phyloP scores from a whole-genome alignment of 1,140 invertebrate species.

The Diplogasteroides magnus region DNA sequence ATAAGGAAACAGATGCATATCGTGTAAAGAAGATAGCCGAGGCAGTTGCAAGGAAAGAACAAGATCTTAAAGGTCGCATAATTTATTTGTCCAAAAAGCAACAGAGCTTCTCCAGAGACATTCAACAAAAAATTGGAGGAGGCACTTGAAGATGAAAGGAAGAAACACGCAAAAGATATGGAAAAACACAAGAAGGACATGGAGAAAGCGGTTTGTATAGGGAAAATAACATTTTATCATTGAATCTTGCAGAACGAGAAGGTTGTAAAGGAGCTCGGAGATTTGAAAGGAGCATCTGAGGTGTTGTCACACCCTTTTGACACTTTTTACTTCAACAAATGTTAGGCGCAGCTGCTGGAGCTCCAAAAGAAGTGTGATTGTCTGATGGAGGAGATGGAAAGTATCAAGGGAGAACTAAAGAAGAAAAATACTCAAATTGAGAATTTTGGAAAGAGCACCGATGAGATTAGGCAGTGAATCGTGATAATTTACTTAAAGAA shows the following conservation, averaged over 20 bases:
- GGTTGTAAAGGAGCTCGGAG: no score
- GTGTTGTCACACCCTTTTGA: slow-evolving; percentile 3
- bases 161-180: slow-evolving; percentile 7
- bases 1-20: slow-evolving; percentile 24
- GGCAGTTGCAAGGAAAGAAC: slow-evolving; percentile 8
- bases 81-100: no score
- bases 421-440: slow-evolving; percentile 33
- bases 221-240: no score
- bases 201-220: slow-evolving; percentile 7
- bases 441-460: slow-evolving; percentile 19
- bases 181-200: slow-evolving; percentile 3
- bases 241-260: no score
- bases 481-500: not conserved
- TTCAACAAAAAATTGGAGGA: slow-evolving; percentile 9
- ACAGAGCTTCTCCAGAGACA: no score
- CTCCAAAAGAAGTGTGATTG: slow-evolving; percentile 21
- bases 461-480: slow-evolving; percentile 4
- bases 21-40: slow-evolving; percentile 15
- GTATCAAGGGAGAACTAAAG: slow-evolving; percentile 27
- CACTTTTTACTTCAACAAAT: not conserved
- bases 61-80: not conserved
- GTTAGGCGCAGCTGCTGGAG: slow-evolving; percentile 3
- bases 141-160: slow-evolving; percentile 9
- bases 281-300: no score
- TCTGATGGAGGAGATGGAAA: slow-evolving; percentile 25